Evolutionary conservation across 2,888 invertebrate species (phyloP).

Genomic region (Bruchidius siliquastri): DNA sequence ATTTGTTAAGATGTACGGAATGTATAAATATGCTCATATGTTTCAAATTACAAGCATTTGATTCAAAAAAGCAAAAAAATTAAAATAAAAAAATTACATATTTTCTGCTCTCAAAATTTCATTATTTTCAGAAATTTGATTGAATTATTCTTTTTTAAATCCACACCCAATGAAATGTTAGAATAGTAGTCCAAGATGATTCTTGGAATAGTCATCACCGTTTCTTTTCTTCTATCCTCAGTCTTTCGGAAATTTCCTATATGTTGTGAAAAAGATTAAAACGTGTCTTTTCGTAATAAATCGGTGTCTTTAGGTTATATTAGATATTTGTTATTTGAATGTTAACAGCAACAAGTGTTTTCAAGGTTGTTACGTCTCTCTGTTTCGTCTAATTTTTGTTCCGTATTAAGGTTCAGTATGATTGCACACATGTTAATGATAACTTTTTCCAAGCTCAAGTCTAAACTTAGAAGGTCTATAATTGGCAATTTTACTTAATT

Average conservation of each 20-base stretch:
- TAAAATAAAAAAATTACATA: background rate
- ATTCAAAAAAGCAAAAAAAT: background rate
- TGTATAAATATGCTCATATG: background rate
- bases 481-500: background rate
- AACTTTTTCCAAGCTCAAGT: background rate
- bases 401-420: background rate
- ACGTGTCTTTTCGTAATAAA: background rate
- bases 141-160: too few species aligned
- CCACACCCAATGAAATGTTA: too few species aligned
- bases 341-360: background rate
- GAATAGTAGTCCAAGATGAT: too few species aligned
- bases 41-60: background rate
- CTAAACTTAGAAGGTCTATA: background rate
- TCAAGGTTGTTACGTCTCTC: background rate
- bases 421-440: background rate
- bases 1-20: constrained; percentile 1
- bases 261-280: background rate
- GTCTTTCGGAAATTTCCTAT: background rate
- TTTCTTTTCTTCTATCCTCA: too few species aligned
- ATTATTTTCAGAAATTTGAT: background rate
- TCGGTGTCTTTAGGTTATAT: background rate
- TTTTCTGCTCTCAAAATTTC: background rate
- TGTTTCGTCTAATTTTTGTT: background rate
- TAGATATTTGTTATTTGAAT: background rate
- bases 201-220: too few species aligned